Conservation (phyloP, 2,888 invertebrate genomes). For the Synanthedon andrenaeformis region DNA sequence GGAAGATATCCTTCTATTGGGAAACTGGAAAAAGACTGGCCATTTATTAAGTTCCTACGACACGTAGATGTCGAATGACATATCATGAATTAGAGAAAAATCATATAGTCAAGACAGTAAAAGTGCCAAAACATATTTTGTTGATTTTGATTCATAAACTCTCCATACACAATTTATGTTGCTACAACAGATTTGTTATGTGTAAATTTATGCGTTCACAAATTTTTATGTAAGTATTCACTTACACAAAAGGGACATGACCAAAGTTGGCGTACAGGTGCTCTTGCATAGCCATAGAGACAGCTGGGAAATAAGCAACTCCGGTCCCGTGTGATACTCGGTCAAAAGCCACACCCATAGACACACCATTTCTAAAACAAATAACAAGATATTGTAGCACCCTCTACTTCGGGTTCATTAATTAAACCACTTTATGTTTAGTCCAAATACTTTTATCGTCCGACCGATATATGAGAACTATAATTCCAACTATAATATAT, state of each 20-base stretch:
- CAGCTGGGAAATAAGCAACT: slow-evolving; percentile 83
- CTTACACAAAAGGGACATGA: slow-evolving; percentile 61
- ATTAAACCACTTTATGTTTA: too few species aligned
- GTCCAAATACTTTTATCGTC: too few species aligned
- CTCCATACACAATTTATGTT: too few species aligned
- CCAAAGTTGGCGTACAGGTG: slow-evolving; percentile 85
- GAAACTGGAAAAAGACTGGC: slow-evolving; percentile 61
- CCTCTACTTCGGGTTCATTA: too few species aligned
- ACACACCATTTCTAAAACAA: slow-evolving; percentile 76
- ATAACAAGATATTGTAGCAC: not conserved
- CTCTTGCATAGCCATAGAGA: slow-evolving; percentile 82
- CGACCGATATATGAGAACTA: too few species aligned
- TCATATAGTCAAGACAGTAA: not conserved
- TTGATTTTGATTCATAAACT: too few species aligned
- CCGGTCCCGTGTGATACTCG: slow-evolving; percentile 79
- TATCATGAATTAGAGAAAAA: not conserved
- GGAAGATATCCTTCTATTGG: slow-evolving; percentile 77
- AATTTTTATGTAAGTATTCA: not conserved
- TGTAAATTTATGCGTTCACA: too few species aligned
- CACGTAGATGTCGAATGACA: not conserved
- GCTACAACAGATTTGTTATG: too few species aligned
- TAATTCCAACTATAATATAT: too few species aligned
- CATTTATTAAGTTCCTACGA: too few species aligned
- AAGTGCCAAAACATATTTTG: too few species aligned
- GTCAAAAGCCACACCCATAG: slow-evolving; percentile 79